phyloP scores from a whole-genome alignment of 2,888 invertebrate species.

The Endotricha flammealis region DNA sequence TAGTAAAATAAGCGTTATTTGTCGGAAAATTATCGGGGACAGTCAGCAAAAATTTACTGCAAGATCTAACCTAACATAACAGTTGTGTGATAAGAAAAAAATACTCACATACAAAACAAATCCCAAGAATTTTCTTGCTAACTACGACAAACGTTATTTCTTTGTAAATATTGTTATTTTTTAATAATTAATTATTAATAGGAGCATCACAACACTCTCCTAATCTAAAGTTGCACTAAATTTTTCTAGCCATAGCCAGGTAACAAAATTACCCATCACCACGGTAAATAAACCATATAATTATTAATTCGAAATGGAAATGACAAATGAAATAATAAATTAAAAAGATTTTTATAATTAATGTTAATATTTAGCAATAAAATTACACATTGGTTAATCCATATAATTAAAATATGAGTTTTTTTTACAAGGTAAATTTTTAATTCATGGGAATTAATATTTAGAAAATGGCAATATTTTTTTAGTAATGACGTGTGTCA shows the following conservation, averaged over 20 bases:
- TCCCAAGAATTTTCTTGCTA: constrained; percentile 23
- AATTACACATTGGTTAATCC: too few relatives aligned
- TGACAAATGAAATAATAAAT: too few relatives aligned
- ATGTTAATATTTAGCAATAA: too few relatives aligned
- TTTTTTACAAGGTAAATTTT: too few relatives aligned
- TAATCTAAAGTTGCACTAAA: constrained; percentile 20
- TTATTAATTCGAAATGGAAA: too few relatives aligned
- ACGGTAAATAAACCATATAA: too few relatives aligned
- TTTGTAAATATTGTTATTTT: too few relatives aligned
- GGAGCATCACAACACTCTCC: constrained; percentile 17
- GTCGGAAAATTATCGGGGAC: constrained; percentile 51
- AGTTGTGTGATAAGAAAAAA: constrained; percentile 28
- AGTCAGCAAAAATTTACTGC: constrained; percentile 65
- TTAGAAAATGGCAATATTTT: constrained; percentile 12
- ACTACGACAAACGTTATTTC: constrained; percentile 12
- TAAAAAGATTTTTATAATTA: too few relatives aligned
- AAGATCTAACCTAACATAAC: constrained; percentile 69
- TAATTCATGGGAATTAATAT: constrained; percentile 1
- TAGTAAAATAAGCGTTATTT: constrained; percentile 58
- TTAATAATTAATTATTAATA: too few relatives aligned
- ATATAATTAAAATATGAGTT: too few relatives aligned
- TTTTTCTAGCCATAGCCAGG: constrained; percentile 9
- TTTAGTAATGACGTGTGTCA: constrained; percentile 21
- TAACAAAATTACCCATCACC: too few relatives aligned
- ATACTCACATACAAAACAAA: constrained; percentile 49